A percentile compares a stretch with the other conserved stretches of the same genome.
These are phyloP conservation scores for Albula goreensis DNA, from an alignment of 2,113 vertebrate genomes.

Conservation along the genomic window DNA sequence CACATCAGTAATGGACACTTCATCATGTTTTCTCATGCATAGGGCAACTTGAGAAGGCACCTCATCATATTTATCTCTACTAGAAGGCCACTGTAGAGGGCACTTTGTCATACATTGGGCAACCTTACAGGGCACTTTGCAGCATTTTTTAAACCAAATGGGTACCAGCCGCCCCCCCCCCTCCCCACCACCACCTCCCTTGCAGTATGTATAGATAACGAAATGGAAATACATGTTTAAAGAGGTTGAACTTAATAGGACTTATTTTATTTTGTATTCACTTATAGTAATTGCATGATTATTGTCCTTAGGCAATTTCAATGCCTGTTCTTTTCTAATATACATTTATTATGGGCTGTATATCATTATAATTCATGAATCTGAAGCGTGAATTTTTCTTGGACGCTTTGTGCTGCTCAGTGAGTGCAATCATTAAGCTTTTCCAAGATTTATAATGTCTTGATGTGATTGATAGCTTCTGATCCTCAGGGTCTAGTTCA, in stretches of 20 bases:
- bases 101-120: no score
- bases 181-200: no score
- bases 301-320: background rate
- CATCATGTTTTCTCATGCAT: no score
- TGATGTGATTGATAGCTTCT: constrained; percentile 32
- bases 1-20: no score
- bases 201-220: background rate
- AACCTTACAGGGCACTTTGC: no score
- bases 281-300: background rate
- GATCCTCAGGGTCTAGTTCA: constrained; percentile 28
- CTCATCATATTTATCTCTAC: no score
- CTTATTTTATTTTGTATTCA: background rate
- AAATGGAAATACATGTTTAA: constrained; percentile 19
- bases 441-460: constrained; percentile 33
- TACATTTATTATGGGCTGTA: background rate
- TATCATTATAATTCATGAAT: background rate
- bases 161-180: no score
- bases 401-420: background rate
- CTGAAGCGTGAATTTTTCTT: background rate
- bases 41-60: no score
- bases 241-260: background rate
- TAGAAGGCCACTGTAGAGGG: no score
- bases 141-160: no score
- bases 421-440: constrained; percentile 35
- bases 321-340: background rate